phyloP scores from a whole-genome alignment of 2,888 invertebrate species.

The Sinohyriopsis cumingii region DNA sequence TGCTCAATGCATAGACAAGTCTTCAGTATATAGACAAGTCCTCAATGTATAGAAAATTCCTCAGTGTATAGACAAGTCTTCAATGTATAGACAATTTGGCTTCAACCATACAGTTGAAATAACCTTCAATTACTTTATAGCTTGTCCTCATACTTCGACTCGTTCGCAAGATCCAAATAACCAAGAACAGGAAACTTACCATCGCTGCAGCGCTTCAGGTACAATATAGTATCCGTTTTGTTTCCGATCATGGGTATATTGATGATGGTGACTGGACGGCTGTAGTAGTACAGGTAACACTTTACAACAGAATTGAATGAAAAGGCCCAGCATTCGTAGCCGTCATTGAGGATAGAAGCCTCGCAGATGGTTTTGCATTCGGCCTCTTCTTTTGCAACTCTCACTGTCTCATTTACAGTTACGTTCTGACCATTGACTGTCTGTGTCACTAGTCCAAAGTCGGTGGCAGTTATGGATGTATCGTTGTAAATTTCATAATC shows the following conservation, averaged over 20 bases:
- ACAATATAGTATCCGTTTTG: conserved; percentile 19
- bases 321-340: conserved; percentile 36
- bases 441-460: conserved; percentile 27
- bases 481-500: conserved; percentile 20
- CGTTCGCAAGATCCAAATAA: no score
- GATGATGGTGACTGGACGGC: conserved; percentile 18
- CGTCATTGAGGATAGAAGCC: conserved; percentile 33
- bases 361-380: conserved; percentile 34
- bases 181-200: conserved; percentile 14
- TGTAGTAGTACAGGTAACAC: conserved; percentile 35
- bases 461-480: conserved; percentile 22
- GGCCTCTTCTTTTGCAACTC: conserved; percentile 19
- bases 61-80: no score
- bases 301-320: conserved; percentile 28
- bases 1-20: no score
- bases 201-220: conserved; percentile 33
- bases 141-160: no score
- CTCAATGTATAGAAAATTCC: no score
- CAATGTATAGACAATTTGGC: no score
- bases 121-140: no score
- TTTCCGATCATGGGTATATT: background rate
- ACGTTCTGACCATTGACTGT: conserved; percentile 26
- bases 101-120: no score
- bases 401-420: conserved; percentile 30
- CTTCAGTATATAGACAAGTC: no score